Base-by-base conservation (phyloP, 2,113 vertebrate genomes). In the Corythornis vintsioides region DNA sequence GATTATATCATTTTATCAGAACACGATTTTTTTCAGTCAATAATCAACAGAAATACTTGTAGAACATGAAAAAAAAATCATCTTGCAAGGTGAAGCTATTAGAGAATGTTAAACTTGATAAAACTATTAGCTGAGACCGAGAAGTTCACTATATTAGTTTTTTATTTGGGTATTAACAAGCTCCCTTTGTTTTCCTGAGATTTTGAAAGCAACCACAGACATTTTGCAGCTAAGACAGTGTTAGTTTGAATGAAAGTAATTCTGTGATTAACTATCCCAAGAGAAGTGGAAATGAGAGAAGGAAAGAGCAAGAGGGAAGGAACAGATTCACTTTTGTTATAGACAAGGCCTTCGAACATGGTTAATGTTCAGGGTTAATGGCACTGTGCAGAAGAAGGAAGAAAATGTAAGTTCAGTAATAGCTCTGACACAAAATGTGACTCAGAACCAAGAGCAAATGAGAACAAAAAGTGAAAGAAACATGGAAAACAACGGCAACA, bases 131-230 rank as follows among this genome's bases (percentile, higher is more conserved):
- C 83, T 96, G 93, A 95, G 40, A 94, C 78, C 48, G 95, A 94
- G 83, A 91, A 84, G 86, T 72, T 65, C 38, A 96, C 92, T 80
- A 94, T 26, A 96, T 98, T 98, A 97, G 95, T 96, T 96, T 80
- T 82, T 93, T 96, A 95, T 90, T 92, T 70, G n/a, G n/a, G 18
- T 87, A 93, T 93, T 96, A 96, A 91, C 60, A 72, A 72, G 74
- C 50, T 86, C 43, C 80, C 60, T 69, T 84, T 81, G 26, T 69
- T 86, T 82, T 86, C 69, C 76, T 71, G 64, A 84, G 40, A 91
- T 77, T 98, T 98, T 97, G 96, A 98, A 98, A 98, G 98, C 98
- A 98, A 98, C 98, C 98, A 99, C 98, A 99, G 98, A 98, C 98
- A 99, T 98, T 96, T 96, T 95, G 91, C 93, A 95, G 78, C 91